Evolutionary conservation across 2,888 invertebrate species (phyloP).

Genomic region (Gnatocerus cornutus): DNA sequence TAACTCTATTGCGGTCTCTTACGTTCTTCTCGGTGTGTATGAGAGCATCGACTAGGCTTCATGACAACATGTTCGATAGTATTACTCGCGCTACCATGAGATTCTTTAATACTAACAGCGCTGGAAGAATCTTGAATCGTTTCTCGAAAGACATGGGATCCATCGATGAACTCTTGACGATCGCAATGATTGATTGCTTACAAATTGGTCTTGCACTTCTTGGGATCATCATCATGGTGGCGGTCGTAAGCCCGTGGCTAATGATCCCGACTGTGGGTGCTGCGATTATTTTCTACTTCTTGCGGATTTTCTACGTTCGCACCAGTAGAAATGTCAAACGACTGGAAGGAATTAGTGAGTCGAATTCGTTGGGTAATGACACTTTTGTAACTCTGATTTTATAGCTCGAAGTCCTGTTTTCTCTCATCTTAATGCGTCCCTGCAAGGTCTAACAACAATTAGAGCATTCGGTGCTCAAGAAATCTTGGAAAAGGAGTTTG

Average conservation of each 20-base stretch:
- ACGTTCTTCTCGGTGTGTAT: slow-evolving; percentile 75
- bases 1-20: slow-evolving; percentile 71
- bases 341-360: slow-evolving; percentile 81
- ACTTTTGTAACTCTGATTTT: slow-evolving; percentile 50
- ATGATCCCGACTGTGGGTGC: slow-evolving; percentile 79
- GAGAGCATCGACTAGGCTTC: slow-evolving; percentile 73
- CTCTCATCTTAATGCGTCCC: slow-evolving; percentile 90
- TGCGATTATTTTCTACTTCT: slow-evolving; percentile 76
- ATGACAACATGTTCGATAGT: slow-evolving; percentile 72
- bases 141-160: slow-evolving; percentile 82
- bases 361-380: not conserved
- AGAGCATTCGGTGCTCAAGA: slow-evolving; percentile 90
- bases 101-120: slow-evolving; percentile 81
- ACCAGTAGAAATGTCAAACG: slow-evolving; percentile 85
- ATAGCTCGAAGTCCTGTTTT: slow-evolving; percentile 96
- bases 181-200: slow-evolving; percentile 72
- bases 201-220: slow-evolving; percentile 77
- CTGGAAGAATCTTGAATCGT: slow-evolving; percentile 77
- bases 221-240: slow-evolving; percentile 83
- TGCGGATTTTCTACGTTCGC: slow-evolving; percentile 80
- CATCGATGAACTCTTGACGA: slow-evolving; percentile 73
- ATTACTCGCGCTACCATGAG: slow-evolving; percentile 77
- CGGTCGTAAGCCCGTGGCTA: slow-evolving; percentile 80
- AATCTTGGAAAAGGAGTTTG: slow-evolving; percentile 85
- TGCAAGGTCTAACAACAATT: slow-evolving; percentile 94